A percentile compares a stretch with the other conserved stretches of the same genome.
phyloP scores from a whole-genome alignment of 2,113 vertebrate genomes.

The Anarrhichthys ocellatus region DNA sequence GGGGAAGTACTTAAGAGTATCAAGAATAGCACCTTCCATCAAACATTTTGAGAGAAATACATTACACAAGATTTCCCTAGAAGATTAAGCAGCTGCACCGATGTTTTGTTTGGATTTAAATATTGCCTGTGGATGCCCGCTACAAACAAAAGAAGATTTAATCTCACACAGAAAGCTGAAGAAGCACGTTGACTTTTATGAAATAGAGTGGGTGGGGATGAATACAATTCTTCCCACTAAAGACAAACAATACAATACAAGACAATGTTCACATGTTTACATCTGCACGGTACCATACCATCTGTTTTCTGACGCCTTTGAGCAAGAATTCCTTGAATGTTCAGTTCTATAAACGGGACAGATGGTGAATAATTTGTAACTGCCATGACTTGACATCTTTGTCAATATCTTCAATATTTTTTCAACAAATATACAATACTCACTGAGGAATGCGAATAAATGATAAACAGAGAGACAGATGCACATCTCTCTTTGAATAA shows the following conservation, averaged over 20 bases:
- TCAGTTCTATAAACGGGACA: neutral
- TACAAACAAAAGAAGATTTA: conserved; percentile 41
- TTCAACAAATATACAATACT: neutral
- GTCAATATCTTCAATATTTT: conserved; percentile 1
- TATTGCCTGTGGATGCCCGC: neutral
- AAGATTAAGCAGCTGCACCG: conserved; percentile 9
- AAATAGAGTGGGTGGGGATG: neutral
- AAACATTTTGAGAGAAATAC: conserved; percentile 5
- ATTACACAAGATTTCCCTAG: neutral
- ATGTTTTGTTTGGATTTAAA: conserved; percentile 34
- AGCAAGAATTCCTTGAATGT: neutral
- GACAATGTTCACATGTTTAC: neutral
- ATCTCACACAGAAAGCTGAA: conserved; percentile 34
- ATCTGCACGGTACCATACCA: neutral
- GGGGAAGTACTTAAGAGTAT: neutral
- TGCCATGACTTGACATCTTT: neutral
- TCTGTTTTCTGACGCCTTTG: conserved; percentile 2
- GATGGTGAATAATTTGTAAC: neutral
- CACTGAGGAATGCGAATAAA: neutral
- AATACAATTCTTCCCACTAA: conserved; percentile 2
- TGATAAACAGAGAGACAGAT: neutral
- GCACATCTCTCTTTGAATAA: conserved; percentile 1
- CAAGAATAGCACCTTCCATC: conserved; percentile 7
- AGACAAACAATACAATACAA: conserved; percentile 19
- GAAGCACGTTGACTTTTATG: conserved; percentile 15